Percentiles rank a stretch among this genome's conserved stretches.
phyloP scores from a whole-genome alignment of 2,888 invertebrate species.

The Rhagophthalmus giganteus region DNA sequence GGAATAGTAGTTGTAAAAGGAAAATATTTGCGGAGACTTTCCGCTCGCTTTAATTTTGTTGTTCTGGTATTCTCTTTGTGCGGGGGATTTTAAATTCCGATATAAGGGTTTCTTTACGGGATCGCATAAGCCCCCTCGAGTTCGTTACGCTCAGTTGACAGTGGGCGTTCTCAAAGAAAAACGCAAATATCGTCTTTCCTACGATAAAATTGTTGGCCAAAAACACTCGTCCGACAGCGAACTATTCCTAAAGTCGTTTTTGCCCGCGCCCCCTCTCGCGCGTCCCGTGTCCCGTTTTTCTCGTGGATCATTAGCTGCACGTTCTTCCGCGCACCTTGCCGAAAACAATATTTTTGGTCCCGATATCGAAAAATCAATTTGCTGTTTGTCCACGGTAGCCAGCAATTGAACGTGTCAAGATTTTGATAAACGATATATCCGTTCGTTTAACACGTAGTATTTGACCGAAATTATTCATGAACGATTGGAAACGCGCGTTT shows the following conservation, averaged over 20 bases:
- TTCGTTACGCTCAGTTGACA: slow-evolving; percentile 14
- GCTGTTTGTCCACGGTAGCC: slow-evolving; percentile 8
- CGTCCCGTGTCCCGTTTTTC: no score
- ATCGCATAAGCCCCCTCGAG: slow-evolving; percentile 1
- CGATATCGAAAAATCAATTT: slow-evolving; percentile 13
- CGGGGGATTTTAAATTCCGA: slow-evolving; percentile 1
- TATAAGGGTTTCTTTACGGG: slow-evolving; percentile 2
- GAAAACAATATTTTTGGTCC: no score
- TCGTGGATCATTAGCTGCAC: no score
- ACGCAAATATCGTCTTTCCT: slow-evolving; percentile 11
- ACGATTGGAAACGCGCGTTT: slow-evolving; percentile 7
- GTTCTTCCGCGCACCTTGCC: no score
- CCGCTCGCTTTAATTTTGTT: slow-evolving; percentile 1
- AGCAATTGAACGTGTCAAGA: slow-evolving; percentile 11
- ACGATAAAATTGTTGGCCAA: slow-evolving; percentile 6
- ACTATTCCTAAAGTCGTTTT: slow-evolving; percentile 10
- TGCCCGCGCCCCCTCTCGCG: background rate
- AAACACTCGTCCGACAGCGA: slow-evolving; percentile 11
- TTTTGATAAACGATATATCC: slow-evolving; percentile 22
- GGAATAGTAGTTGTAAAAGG: slow-evolving; percentile 1
- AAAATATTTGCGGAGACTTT: slow-evolving; percentile 1
- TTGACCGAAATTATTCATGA: slow-evolving; percentile 15
- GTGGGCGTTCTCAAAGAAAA: slow-evolving; percentile 6
- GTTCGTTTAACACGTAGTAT: slow-evolving; percentile 2
- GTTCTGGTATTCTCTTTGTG: background rate